Base-by-base conservation (phyloP, 2,888 invertebrate species). In the Abscondita cerata region DNA sequence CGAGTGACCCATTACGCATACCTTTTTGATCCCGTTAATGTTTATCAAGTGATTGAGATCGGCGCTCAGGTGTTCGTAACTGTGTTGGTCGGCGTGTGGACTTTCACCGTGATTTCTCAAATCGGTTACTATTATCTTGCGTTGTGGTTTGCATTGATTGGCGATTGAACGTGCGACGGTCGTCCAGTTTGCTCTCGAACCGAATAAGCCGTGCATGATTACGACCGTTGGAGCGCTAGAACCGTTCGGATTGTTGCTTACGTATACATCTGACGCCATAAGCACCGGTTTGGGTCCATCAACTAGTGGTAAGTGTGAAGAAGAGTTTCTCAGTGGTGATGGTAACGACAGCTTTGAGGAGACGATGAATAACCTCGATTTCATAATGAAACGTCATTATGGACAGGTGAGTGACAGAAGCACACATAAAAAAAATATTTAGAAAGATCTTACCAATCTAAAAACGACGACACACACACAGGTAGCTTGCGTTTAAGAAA, bases 91-190 rank as follows among this genome's bases (percentile, higher is more conserved):
- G 0, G 87, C 82, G 76, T 96, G 96, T 0, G 92, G 90, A 75
- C 96, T 96, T 66, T 95, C 94, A 0, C 98, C 98, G 80, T 98
- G 98, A 81, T 98, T 98, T 76, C 98, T 85, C 3, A 93, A 91
- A 81, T 98, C 98, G 34, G 96, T 84, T 5, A 90, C 85, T 63
- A 93, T 85, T 0, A 95, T 83, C 86, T 88, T 81, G 84, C 92
- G 77, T 85, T 83, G 67, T 87, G 86, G 75, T 12, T 86, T 84
- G 1, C 89, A 89, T 56, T 85, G 85, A 62, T 86, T 80, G 52
- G 93, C 82, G 0, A 85, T 86, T 58, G 91, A 94, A 1, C 91
- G 89, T 12, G 96, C 79, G 31, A 88, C 85, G 70, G 90, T 13
- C 41, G 15, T 88, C 95, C 96, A 98, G 75, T 96, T 95, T 59